A percentile compares a stretch with the other conserved stretches of the same genome.
Evolutionary conservation across 2,797 vertebrate genomes (phyloP).

Genomic region (Chanos chanos): DNA sequence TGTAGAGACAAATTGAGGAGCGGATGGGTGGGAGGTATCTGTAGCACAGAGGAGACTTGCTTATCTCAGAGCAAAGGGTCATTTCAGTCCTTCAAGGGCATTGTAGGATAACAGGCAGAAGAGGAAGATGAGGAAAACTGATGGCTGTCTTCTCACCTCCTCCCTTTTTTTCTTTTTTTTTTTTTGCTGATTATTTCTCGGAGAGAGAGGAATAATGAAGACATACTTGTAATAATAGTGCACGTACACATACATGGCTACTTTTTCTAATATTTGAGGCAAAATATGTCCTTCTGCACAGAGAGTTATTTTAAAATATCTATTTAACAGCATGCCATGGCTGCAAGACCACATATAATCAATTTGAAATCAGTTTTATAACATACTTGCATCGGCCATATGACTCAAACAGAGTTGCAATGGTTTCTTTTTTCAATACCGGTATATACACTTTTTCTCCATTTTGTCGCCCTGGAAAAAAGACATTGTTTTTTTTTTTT

Average conservation of each 20-base stretch:
- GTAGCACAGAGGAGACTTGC: slow-evolving; percentile 21
- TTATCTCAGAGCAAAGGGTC: slow-evolving; percentile 39
- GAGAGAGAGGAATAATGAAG: slow-evolving; percentile 38
- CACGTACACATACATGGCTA: neutral
- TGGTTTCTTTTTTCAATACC: too few species aligned
- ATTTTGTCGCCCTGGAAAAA: too few species aligned
- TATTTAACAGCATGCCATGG: neutral
- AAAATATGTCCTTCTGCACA: slow-evolving; percentile 6
- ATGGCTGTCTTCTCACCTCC: too few species aligned
- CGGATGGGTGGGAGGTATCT: neutral
- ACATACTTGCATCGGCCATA: too few species aligned
- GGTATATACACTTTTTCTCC: too few species aligned
- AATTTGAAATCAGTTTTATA: too few species aligned
- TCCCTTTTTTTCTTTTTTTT: slow-evolving; percentile 30
- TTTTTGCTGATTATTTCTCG: slow-evolving; percentile 22
- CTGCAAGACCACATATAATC: too few species aligned
- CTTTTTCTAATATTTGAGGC: too few species aligned
- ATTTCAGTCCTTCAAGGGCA: slow-evolving; percentile 29
- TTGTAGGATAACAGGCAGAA: slow-evolving; percentile 4
- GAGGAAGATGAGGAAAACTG: neutral
- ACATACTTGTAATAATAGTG: slow-evolving; percentile 13
- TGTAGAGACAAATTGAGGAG: slow-evolving; percentile 45
- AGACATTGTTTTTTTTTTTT: too few species aligned
- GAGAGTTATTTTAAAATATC: neutral
- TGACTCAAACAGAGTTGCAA: too few species aligned